phyloP scores from a whole-genome alignment of 2,888 invertebrate species.

The Drosophila ochracea region DNA sequence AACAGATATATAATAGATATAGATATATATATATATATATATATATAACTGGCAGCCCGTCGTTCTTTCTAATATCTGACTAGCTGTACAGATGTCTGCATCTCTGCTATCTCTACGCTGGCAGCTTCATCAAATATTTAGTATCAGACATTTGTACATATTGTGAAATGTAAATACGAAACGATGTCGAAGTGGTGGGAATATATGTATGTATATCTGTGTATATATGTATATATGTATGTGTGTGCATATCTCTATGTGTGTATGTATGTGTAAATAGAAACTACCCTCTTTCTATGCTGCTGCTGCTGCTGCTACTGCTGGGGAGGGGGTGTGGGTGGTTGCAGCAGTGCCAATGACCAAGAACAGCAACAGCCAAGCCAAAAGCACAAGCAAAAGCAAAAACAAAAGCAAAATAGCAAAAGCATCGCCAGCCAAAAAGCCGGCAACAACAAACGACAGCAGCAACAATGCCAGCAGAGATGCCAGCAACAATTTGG shows the following conservation, averaged over 20 bases:
- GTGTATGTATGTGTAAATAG: constrained; percentile 50
- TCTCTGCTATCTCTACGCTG: constrained; percentile 39
- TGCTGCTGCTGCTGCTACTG: not conserved
- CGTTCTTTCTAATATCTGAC: constrained; percentile 36
- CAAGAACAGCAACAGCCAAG: constrained; percentile 42
- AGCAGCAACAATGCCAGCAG: constrained; percentile 16
- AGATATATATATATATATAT: not conserved
- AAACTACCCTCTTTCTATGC: constrained; percentile 65
- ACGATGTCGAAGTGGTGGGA: constrained; percentile 57
- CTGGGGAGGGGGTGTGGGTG: constrained; percentile 37
- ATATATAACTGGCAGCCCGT: constrained; percentile 29
- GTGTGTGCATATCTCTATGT: constrained; percentile 6
- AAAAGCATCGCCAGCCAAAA: constrained; percentile 61
- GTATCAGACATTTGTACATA: constrained; percentile 63
- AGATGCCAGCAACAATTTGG: constrained; percentile 59
- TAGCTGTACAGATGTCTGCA: constrained; percentile 25
- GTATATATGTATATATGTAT: not conserved
- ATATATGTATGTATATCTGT: not conserved
- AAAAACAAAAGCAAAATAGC: constrained; percentile 6
- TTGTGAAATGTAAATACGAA: constrained; percentile 63
- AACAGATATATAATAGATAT: constrained; percentile 20
- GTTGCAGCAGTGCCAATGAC: constrained; percentile 56
- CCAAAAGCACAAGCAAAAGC: constrained; percentile 23
- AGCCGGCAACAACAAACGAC: constrained; percentile 74
- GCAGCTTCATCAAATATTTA: constrained; percentile 78